A percentile compares a stretch with the other conserved stretches of the same genome.
phyloP scores from a whole-genome alignment of 2,113 vertebrate genomes.

The Calypte anna region DNA sequence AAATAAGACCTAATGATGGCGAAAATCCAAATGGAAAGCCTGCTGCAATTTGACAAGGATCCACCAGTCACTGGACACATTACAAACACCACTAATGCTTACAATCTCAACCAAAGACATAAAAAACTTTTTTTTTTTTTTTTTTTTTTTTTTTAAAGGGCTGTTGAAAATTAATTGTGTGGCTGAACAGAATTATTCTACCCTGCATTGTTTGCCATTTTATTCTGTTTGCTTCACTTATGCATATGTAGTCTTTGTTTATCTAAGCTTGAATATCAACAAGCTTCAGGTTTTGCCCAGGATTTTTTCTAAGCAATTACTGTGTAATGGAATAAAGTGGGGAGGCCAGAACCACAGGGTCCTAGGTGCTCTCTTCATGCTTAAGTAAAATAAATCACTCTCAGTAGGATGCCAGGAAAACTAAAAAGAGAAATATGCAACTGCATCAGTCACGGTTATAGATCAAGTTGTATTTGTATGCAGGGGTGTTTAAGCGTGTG shows the following conservation, averaged over 20 bases:
- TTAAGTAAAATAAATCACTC: conserved; percentile 25
- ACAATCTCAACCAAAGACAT: not conserved
- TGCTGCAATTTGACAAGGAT: conserved; percentile 30
- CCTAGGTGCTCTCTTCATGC: not conserved
- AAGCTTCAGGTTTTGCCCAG: not conserved
- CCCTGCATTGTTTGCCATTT: not conserved
- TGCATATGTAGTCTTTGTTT: not conserved
- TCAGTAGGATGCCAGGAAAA: not conserved
- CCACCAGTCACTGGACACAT: conserved; percentile 2
- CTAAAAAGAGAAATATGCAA: not conserved
- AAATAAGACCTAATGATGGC: conserved; percentile 57
- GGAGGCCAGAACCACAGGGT: not conserved
- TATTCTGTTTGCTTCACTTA: not conserved
- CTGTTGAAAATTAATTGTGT: not conserved
- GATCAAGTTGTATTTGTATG: not conserved
- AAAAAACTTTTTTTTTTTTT: not conserved
- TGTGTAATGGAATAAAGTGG: not conserved
- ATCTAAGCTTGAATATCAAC: not conserved
- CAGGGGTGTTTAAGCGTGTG: not conserved
- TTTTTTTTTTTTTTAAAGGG: not conserved
- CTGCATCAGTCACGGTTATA: not conserved
- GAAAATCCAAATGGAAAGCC: conserved; percentile 43
- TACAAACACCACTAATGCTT: not conserved
- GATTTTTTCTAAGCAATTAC: not conserved
- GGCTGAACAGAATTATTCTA: not conserved